Base-by-base conservation (phyloP, 2,797 vertebrate genomes). In the Buceros bicornis region DNA sequence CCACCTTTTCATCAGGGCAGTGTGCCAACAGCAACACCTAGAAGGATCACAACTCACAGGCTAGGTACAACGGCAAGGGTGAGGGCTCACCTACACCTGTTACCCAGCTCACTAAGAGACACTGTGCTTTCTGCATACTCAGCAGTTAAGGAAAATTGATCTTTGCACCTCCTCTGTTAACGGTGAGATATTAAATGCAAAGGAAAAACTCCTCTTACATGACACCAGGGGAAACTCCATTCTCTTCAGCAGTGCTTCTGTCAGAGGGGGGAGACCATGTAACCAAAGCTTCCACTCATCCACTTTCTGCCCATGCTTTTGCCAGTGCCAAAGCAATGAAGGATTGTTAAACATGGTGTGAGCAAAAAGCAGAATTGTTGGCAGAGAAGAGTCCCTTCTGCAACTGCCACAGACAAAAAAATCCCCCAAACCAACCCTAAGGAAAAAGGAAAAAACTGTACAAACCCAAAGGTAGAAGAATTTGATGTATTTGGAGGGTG, bases 151-250 rank as follows among this genome's bases (percentile, higher is more conserved):
- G 14, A 24, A 89, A 85, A 80, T 11, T 2, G 0, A 40, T 40
- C 31, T 60, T 92, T 53, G 31, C 31, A 35, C 21, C 53, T 82
- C 40, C 17, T 82, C 31, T 16, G 1, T 16, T 83, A 61, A 11
- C 11, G 51, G 16, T 16, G 17, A 61, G 40, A 26, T 42, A 65
- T 18, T 18, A 78, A 80, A 77, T 26, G 11, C 17, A 58, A 86
- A 85, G 11, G 37, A 6, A 82, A 45, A 65, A 3, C 18, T 51
- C 13, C 8, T 81, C 17, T 74, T 47, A 60, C 8, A 5, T 1
- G 24, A 16, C 13, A 21, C 3, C 1, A 1, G 26, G 0, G 7
- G 26, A 28, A 83, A 11, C 5, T 73, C 24, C 22, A 5, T 21
- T 67, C 13, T 18, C 15, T 61, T 42, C 56, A 66, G 35, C 28